A percentile compares a stretch with the other conserved stretches of the same genome.
These are phyloP conservation scores for Meteorus colon DNA, from an alignment of 2,888 invertebrate species.

Conservation along the genomic window DNA sequence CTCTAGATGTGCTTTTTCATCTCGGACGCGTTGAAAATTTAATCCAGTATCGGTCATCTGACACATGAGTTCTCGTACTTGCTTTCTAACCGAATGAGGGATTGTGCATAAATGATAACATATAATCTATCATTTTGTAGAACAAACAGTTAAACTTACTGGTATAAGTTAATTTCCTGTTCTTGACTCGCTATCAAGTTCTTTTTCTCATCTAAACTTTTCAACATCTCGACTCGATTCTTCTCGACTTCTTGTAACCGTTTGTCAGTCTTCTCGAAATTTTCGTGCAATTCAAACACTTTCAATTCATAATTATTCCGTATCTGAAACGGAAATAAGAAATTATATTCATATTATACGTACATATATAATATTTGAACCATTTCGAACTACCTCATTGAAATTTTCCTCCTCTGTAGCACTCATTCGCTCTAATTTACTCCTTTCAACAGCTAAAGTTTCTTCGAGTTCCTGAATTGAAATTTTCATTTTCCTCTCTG, in stretches of 20 bases:
- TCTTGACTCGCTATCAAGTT: conserved; percentile 28
- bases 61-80: conserved; percentile 33
- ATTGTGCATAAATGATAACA: neutral
- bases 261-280: conserved; percentile 33
- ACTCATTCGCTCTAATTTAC: conserved; percentile 25
- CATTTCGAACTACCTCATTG: conserved; percentile 31
- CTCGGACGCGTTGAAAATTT: conserved; percentile 22
- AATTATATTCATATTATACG: neutral
- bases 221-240: conserved; percentile 39
- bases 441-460: conserved; percentile 20
- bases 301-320: conserved; percentile 31
- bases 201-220: conserved; percentile 32
- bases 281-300: conserved; percentile 21
- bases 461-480: conserved; percentile 12
- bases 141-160: conserved; percentile 39
- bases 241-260: conserved; percentile 27
- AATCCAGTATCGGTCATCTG: conserved; percentile 36
- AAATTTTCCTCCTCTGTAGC: conserved; percentile 26
- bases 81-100: conserved; percentile 15
- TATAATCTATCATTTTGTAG: neutral
- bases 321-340: conserved; percentile 38
- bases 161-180: conserved; percentile 41
- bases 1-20: conserved; percentile 37
- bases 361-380: neutral
- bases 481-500: conserved; percentile 28